A percentile compares a stretch with the other conserved stretches of the same genome.
phyloP scores from a whole-genome alignment of 1,140 invertebrate species.

The Habropoda laboriosa region DNA sequence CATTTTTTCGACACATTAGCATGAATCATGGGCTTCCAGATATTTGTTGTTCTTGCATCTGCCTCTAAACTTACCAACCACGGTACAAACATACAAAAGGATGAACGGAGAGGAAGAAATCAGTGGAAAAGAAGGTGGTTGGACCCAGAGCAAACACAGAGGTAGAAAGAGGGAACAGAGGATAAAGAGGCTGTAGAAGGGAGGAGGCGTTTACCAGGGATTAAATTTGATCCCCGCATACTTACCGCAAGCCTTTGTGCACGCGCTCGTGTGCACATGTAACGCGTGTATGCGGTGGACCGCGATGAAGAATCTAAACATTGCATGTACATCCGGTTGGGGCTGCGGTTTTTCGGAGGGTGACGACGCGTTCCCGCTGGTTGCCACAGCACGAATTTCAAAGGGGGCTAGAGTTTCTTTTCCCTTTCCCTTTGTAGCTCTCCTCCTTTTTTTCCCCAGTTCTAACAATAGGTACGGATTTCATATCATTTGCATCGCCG shows the following conservation, averaged over 20 bases:
- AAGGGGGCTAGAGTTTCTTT: conserved; percentile 9
- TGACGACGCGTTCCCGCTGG: conserved; percentile 9
- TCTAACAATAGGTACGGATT: conserved; percentile 4
- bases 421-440: conserved; percentile 1
- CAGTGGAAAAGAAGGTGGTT: not conserved
- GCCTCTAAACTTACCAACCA: too few species aligned
- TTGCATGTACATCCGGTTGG: conserved; percentile 62
- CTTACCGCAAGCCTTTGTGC: conserved; percentile 63
- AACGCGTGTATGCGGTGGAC: conserved; percentile 58
- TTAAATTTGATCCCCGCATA: conserved; percentile 67
- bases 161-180: not conserved
- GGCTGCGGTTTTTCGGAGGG: conserved; percentile 54
- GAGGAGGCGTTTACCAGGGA: conserved; percentile 53
- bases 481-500: conserved; percentile 34
- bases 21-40: too few species aligned
- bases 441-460: too few species aligned
- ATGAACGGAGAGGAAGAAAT: not conserved
- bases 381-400: conserved; percentile 6
- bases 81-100: too few species aligned
- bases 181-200: not conserved
- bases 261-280: conserved; percentile 35
- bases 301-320: conserved; percentile 67
- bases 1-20: too few species aligned
- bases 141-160: not conserved
- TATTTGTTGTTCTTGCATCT: too few species aligned